Evolutionary conservation across 53 echinoderm and acorn worm genomes (phyloP), one percentile per base, ranked within the genome.

Genomic region (Antedon mediterranea): DNA sequence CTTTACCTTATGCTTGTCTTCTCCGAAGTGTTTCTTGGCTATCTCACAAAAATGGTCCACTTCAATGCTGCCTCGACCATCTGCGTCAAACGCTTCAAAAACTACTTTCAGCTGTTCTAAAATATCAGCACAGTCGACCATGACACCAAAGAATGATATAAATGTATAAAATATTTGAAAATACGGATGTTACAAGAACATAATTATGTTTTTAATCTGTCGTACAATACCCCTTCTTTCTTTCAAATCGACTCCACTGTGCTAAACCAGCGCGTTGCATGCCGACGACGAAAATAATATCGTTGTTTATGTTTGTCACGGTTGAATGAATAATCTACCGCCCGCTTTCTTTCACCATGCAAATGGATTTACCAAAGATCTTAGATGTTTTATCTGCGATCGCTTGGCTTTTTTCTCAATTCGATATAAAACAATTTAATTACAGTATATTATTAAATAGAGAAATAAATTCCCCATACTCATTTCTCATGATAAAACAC

Each of bases 1-100:
- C 83, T 90, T 79, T 78, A 88, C 91, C 83, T 90, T 79, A 31
- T 72, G 83, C 43, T 79, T 83, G 9, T 74, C 85, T 44, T 83
- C 75, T 11, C 85, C 88, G 43, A 88, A 88, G 30, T 86, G 77
- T 23, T 88, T 88, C 78, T 73, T 79, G 5, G 91, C 91, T 37
- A 90, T 75, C 0, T 83, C 85, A 5, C 79, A 79, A 76, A 90
- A 90, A 43, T 81, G 78, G 27, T 83, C 83, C 6, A 80, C 83
- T 28, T 79, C 80, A 29, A 90, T 85, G 75, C 72, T 83, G 28
- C 91, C 91, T 28, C 80, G 78, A 29, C 76, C 83, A 20, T 78
- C 88, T 30, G 83, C 85, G 72, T 90, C 91, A 26, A 90, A 78
- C 30, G 91, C 91, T 33, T 90, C 85, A 76, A 90, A 90, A 81